Percentiles rank a stretch among this genome's conserved stretches.
These are phyloP conservation scores for Triplophysa yarkandensis DNA, from an alignment of 2,797 vertebrate genomes.

Conservation along the genomic window DNA sequence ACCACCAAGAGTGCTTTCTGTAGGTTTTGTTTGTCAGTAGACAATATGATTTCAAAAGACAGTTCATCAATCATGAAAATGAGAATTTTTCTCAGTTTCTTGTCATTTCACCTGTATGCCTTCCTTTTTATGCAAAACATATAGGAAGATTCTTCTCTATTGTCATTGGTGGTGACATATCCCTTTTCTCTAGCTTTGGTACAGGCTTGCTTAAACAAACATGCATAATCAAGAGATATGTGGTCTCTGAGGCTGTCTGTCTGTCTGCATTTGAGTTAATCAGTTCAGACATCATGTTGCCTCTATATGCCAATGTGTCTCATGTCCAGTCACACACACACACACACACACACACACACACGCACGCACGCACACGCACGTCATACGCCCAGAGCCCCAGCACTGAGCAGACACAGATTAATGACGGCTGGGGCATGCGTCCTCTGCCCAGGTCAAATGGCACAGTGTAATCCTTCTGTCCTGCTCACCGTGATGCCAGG, in stretches of 20 bases:
- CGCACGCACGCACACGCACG: slow-evolving; percentile 5
- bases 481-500: slow-evolving; percentile 7
- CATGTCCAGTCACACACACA: slow-evolving; percentile 28
- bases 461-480: slow-evolving; percentile 36
- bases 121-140: too few species aligned
- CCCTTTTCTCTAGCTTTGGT: too few species aligned
- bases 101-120: too few species aligned
- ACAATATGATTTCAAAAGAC: too few species aligned
- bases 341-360: slow-evolving; percentile 7
- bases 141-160: too few species aligned
- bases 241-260: slow-evolving; percentile 1
- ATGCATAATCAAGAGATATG: slow-evolving; percentile 3
- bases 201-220: too few species aligned
- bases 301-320: slow-evolving; percentile 20
- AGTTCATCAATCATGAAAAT: too few species aligned
- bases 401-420: slow-evolving; percentile 17
- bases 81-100: too few species aligned
- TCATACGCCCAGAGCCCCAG: slow-evolving; percentile 11
- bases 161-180: too few species aligned
- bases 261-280: slow-evolving; percentile 11
- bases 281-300: slow-evolving; percentile 23
- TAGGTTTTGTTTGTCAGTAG: too few species aligned
- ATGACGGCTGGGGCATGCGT: slow-evolving; percentile 39
- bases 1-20: too few species aligned
- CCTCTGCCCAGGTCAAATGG: slow-evolving; percentile 32